Evolutionary conservation across 2,797 vertebrate genomes (phyloP).

Genomic region (Oryzias sinensis): DNA sequence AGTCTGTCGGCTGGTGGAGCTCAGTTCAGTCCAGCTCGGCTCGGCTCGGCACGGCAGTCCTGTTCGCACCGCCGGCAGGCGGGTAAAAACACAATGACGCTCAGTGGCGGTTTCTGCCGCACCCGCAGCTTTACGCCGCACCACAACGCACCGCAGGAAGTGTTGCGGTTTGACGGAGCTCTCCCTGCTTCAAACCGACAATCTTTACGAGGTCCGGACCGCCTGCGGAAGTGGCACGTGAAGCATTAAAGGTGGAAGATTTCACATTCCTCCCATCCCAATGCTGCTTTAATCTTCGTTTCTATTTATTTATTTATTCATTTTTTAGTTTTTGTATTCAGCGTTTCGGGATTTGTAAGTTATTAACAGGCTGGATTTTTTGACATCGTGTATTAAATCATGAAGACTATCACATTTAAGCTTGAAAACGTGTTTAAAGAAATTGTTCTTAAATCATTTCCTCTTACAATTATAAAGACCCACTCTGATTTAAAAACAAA

Average conservation of each 20-base stretch:
- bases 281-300: not conserved
- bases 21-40: not conserved
- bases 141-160: not conserved
- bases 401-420: too few species aligned
- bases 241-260: slow-evolving; percentile 33
- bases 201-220: slow-evolving; percentile 17
- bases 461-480: too few species aligned
- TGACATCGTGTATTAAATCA: too few species aligned
- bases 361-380: too few species aligned
- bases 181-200: slow-evolving; percentile 7
- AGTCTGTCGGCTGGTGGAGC: not conserved
- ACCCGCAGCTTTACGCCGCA: not conserved
- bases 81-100: not conserved
- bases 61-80: slow-evolving; percentile 6
- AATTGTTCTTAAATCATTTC: too few species aligned
- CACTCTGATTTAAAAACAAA: too few species aligned
- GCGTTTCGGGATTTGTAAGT: too few species aligned
- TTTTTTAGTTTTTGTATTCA: not conserved
- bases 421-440: too few species aligned
- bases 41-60: slow-evolving; percentile 2
- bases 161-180: slow-evolving; percentile 1
- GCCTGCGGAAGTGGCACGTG: slow-evolving; percentile 37
- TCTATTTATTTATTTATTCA: not conserved
- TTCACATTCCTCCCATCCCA: not conserved
- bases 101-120: not conserved